Evolutionary conservation across 2,888 invertebrate species (phyloP).

Genomic region (Petrophora chlorosata): DNA sequence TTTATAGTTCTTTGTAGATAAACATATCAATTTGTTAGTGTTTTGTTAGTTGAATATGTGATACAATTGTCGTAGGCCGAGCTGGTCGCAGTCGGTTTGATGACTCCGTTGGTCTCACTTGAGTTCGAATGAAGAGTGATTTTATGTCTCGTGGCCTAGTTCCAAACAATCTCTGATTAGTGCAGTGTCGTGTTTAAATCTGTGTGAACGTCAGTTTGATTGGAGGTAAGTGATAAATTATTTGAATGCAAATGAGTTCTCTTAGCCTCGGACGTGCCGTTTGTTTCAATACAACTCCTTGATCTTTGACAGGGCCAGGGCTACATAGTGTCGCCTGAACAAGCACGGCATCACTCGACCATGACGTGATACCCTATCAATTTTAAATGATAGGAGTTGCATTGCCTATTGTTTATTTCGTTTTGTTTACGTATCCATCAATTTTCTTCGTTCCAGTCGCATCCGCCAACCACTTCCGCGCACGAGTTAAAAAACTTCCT

Average conservation of each 20-base stretch:
- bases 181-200: conserved; percentile 34
- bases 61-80: conserved; percentile 66
- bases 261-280: background rate
- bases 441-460: conserved; percentile 57
- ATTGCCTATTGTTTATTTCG: conserved; percentile 17
- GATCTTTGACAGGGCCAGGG: background rate
- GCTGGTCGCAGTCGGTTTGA: conserved; percentile 65
- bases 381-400: background rate
- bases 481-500: conserved; percentile 49
- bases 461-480: conserved; percentile 77
- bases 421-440: conserved; percentile 11
- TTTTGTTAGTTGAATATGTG: conserved; percentile 77
- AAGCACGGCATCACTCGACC: background rate
- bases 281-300: background rate
- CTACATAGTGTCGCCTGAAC: conserved; percentile 1
- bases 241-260: conserved; percentile 21
- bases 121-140: conserved; percentile 55
- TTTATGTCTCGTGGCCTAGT: conserved; percentile 44
- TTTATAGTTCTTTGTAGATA: conserved; percentile 81
- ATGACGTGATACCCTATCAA: background rate
- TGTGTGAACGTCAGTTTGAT: conserved; percentile 19
- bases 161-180: conserved; percentile 38
- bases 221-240: conserved; percentile 28
- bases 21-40: conserved; percentile 84
- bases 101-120: conserved; percentile 64